Base-by-base conservation (phyloP, 2,888 invertebrate species). In the Mylabris sibirica region DNA sequence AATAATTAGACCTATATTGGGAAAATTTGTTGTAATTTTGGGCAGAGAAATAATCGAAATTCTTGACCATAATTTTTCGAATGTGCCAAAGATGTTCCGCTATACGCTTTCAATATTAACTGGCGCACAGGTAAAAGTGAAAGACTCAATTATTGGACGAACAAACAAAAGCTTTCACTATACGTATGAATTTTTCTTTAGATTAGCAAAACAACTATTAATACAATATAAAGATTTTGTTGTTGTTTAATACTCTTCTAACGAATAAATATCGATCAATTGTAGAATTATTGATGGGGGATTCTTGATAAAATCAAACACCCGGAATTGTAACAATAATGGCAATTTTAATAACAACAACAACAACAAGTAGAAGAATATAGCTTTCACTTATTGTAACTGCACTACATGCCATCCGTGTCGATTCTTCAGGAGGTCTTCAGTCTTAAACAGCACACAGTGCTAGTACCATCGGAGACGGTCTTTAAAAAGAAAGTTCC, bases 81-180 rank as follows among this genome's bases (percentile, higher is more conserved):
- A 49, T 72, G 69, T 68, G 65, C 44, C 35, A 60, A 65, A 63
- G 64, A 72, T 65, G 76, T 75, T 75, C 73, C 75, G 71, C 75
- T 75, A 72, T 72, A 79, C 78, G 78, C 79, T 78, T 80, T 79
- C 76, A 70, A 74, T 77, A 74, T 74, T 78, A 80, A 79, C 78
- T 80, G 75, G 78, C 72, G 75, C 79, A 77, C 69, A 66, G 70
- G 77, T 79, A 80, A 81, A 81, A 81, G 81, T 81, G 81, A 81
- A 81, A 81, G 79, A 80, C 66, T 66, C 70, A 70, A 74, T 74
- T 75, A 76, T 64, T 69, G 49, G 49, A 9, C 49, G 74, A 72
- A 75, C 73, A 74, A 76, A 77, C 78, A 77, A 77, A 70, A 71
- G 77, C 79, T 79, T 79, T 79, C 79, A 79, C 78, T 78, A n/a